Conservation (phyloP, 2,797 vertebrate genomes). For the Emydoidea blandingii region DNA sequence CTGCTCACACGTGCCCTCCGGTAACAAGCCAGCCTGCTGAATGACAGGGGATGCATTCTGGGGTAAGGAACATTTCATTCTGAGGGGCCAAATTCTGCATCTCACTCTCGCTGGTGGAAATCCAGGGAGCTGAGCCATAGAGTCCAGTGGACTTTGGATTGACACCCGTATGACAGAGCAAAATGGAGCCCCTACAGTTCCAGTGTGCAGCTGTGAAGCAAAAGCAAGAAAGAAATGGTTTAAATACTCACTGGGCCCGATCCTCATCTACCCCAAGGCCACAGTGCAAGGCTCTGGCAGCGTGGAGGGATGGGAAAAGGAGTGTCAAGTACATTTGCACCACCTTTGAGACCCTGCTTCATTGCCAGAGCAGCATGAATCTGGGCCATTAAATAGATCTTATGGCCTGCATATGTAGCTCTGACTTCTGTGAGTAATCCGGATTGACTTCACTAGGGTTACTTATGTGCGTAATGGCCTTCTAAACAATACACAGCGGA, state of each 20-base stretch:
- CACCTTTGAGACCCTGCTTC: neutral
- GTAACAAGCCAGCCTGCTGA: neutral
- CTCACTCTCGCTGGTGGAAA: accelerated
- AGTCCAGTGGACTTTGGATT: neutral
- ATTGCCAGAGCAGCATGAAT: neutral
- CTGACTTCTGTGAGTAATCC: neutral
- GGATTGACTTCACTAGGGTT: neutral
- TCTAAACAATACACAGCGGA: neutral
- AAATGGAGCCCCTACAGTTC: neutral
- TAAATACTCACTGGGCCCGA: neutral
- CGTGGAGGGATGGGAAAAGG: neutral
- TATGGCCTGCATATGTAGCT: neutral
- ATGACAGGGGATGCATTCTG: accelerated
- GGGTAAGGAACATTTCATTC: neutral
- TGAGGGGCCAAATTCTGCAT: accelerated
- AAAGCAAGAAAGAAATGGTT: neutral
- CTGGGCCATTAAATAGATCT: slow-evolving; percentile 1
- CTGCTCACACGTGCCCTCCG: accelerated
- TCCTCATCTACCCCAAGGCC: neutral
- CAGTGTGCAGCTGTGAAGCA: neutral
- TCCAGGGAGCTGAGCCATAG: accelerated
- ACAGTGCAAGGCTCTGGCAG: neutral
- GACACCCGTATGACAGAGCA: neutral
- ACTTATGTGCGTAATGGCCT: neutral
- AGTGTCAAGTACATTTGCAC: neutral